These are phyloP conservation scores for Helicoverpa zea DNA, from an alignment of 1,140 invertebrate genomes.

Conservation along the genomic window DNA sequence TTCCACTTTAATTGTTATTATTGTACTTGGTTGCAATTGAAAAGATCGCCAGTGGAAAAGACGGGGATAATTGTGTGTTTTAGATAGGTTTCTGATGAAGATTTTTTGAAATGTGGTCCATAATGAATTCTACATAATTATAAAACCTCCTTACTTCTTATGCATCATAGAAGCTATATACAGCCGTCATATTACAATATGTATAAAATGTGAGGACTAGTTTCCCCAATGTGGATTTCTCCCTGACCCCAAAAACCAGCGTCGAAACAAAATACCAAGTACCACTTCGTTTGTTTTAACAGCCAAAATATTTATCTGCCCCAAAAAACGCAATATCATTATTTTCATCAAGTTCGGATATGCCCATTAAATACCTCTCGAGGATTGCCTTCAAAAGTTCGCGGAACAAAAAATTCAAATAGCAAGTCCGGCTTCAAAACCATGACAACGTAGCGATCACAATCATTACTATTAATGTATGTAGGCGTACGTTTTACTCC, in stretches of 20 bases:
- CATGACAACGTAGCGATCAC: conserved; percentile 29
- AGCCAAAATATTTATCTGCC: no score
- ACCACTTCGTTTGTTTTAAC: no score
- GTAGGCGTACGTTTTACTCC: conserved; percentile 24
- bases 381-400: conserved; percentile 12
- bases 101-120: neutral
- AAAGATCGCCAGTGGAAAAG: neutral
- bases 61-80: neutral
- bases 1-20: conserved; percentile 12
- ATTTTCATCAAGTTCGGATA: no score
- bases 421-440: conserved; percentile 17
- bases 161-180: no score
- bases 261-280: no score
- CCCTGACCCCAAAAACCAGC: no score
- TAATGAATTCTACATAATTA: no score
- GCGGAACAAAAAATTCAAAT: conserved; percentile 21
- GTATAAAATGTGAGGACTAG: no score
- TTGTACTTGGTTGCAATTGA: neutral
- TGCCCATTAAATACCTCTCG: neutral
- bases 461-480: conserved; percentile 42
- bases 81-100: neutral
- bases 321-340: no score
- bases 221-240: no score
- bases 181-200: no score
- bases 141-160: no score